Evolutionary conservation across 64 coral and sea anemone species (phyloP).

Genomic region (Montipora foliosa): DNA sequence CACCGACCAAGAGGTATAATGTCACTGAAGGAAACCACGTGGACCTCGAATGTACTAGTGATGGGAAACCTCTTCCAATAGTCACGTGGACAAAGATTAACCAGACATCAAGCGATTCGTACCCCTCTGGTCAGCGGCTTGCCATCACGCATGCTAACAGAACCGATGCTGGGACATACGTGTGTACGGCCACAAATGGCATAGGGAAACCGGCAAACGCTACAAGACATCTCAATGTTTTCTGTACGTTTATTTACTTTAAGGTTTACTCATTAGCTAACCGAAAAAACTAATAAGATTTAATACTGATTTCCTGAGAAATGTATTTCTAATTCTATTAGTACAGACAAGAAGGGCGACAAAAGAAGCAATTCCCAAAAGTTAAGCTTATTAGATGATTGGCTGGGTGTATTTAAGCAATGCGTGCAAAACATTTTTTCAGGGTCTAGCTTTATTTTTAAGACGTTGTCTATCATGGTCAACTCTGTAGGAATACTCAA

Average conservation of each 20-base stretch:
- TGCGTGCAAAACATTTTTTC: too few species aligned
- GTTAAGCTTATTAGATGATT: too few species aligned
- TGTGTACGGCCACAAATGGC: neutral
- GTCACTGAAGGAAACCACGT: constrained; percentile 16
- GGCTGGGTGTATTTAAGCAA: too few species aligned
- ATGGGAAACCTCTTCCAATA: neutral
- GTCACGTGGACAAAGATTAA: constrained; percentile 18
- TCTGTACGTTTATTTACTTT: constrained; percentile 2
- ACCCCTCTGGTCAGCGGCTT: neutral
- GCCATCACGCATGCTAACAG: neutral
- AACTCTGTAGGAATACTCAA: too few species aligned
- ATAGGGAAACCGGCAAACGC: neutral
- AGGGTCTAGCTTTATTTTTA: too few species aligned
- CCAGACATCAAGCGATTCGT: neutral
- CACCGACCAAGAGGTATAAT: neutral
- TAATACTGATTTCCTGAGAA: too few species aligned
- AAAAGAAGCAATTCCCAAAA: too few species aligned
- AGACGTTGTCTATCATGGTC: too few species aligned
- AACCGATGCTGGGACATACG: constrained; percentile 4
- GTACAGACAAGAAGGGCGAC: too few species aligned
- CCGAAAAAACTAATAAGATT: too few species aligned
- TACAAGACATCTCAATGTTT: neutral
- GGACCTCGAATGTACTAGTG: neutral
- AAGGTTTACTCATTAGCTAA: too few species aligned
- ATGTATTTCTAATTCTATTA: too few species aligned